phyloP scores from a whole-genome alignment of 2,113 vertebrate genomes.

The Misgurnus anguillicaudatus region DNA sequence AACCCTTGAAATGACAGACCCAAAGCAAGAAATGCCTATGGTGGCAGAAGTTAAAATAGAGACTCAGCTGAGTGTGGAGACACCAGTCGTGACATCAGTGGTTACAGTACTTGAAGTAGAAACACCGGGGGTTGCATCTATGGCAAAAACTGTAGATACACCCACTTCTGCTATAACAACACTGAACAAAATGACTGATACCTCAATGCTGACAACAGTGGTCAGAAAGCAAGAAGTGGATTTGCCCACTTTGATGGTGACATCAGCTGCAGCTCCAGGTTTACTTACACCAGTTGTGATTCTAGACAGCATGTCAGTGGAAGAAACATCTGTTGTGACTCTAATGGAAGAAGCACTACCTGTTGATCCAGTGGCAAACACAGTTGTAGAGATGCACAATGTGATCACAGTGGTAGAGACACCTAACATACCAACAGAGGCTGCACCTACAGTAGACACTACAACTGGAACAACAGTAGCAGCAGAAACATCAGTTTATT shows the following conservation, averaged over 20 bases:
- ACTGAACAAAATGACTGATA: conserved; percentile 26
- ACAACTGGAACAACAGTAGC: background rate
- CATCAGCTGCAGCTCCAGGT: conserved; percentile 4
- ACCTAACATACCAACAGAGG: background rate
- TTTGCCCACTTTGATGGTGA: background rate
- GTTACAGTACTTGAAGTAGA: conserved; percentile 31
- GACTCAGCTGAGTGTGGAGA: conserved; percentile 29
- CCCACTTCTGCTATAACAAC: background rate
- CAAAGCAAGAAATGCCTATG: conserved; percentile 25
- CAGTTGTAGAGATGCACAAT: conserved; percentile 4
- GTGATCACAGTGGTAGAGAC: conserved; percentile 5
- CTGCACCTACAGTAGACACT: background rate
- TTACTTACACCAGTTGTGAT: background rate
- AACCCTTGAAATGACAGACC: background rate
- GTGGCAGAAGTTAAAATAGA: conserved; percentile 14
- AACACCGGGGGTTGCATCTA: conserved; percentile 35
- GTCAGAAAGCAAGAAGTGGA: conserved; percentile 18
- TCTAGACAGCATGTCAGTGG: background rate
- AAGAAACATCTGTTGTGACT: background rate
- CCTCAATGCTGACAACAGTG: conserved; percentile 28
- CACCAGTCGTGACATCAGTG: conserved; percentile 6
- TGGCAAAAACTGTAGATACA: conserved; percentile 12
- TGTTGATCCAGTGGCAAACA: background rate
- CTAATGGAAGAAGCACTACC: background rate
- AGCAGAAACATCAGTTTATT: background rate